Conservation (phyloP, 2,888 invertebrate genomes). For the Andrena haemorrhoa region DNA sequence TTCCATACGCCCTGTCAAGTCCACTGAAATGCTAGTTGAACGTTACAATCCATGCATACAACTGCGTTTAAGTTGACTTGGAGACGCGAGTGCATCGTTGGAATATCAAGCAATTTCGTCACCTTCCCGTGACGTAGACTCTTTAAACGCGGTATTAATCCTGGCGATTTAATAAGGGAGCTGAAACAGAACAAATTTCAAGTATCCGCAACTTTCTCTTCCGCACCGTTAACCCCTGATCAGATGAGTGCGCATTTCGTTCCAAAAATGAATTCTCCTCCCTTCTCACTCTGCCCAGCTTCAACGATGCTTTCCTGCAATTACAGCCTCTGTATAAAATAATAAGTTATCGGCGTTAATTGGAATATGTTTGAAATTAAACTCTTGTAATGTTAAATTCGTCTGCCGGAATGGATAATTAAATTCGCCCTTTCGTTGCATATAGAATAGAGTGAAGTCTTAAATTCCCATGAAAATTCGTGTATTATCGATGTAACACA, state of each 20-base stretch:
- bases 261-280: neutral
- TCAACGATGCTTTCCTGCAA: neutral
- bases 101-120: conserved; percentile 19
- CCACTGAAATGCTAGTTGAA: neutral
- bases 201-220: neutral
- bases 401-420: too few relatives aligned
- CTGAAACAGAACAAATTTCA: neutral
- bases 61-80: conserved; percentile 19
- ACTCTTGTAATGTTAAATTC: too few relatives aligned
- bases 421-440: too few relatives aligned
- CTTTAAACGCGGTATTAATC: conserved; percentile 1
- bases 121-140: neutral
- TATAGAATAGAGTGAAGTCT: too few relatives aligned
- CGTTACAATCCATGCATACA: conserved; percentile 49
- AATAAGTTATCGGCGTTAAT: neutral
- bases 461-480: too few relatives aligned
- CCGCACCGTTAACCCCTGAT: neutral
- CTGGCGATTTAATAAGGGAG: neutral
- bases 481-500: too few relatives aligned
- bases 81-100: neutral
- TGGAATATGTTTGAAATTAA: too few relatives aligned
- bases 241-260: neutral
- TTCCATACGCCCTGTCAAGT: neutral
- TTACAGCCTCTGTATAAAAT: neutral
- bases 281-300: neutral